These are phyloP conservation scores for Siderastrea siderea DNA, from an alignment of 92 coral and sea anemone species.

Conservation along the genomic window DNA sequence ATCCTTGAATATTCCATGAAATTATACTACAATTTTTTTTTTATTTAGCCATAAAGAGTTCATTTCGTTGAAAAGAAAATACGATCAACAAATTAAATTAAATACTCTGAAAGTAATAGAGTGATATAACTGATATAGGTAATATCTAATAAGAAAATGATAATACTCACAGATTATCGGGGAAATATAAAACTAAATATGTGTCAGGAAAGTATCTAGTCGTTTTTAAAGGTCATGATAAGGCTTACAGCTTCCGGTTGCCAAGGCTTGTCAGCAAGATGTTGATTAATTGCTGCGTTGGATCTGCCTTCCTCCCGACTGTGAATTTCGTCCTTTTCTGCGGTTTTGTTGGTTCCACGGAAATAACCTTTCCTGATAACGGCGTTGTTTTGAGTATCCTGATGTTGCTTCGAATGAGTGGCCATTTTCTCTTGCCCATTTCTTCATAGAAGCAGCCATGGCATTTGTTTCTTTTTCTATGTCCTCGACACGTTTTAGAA, in stretches of 20 bases:
- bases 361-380: background rate
- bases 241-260: background rate
- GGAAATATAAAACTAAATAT: background rate
- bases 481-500: too few species aligned
- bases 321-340: background rate
- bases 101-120: background rate
- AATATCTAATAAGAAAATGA: background rate
- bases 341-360: background rate
- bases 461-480: too few species aligned
- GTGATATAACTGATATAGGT: background rate
- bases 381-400: background rate
- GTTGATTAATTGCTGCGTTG: background rate
- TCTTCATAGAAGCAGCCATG: background rate
- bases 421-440: constrained; percentile 6
- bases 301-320: background rate
- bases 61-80: background rate
- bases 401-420: background rate
- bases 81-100: background rate
- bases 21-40: background rate
- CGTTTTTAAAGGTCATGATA: background rate
- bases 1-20: background rate
- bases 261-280: background rate
- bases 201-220: background rate
- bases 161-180: background rate
- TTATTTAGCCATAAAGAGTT: background rate